These are phyloP conservation scores for Brachycybe producta DNA, from an alignment of 2,888 invertebrate genomes.

Conservation along the genomic window DNA sequence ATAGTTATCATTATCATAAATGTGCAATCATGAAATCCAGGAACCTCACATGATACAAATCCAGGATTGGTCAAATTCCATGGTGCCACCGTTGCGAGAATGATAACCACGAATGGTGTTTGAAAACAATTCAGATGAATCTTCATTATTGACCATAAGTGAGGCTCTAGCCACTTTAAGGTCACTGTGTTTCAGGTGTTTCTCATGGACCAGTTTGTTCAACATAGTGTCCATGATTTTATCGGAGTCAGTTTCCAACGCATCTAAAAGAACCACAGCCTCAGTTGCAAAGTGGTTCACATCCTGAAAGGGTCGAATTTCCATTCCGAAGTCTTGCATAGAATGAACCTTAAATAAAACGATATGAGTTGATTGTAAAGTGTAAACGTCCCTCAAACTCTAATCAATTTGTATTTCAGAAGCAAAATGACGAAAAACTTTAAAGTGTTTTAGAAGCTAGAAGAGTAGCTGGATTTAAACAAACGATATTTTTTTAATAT, in stretches of 20 bases:
- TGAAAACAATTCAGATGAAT: not conserved
- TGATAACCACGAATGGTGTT: not conserved
- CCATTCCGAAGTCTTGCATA: slow-evolving; percentile 46
- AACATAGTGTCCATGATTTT: slow-evolving; percentile 40
- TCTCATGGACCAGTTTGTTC: slow-evolving; percentile 28
- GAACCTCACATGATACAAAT: slow-evolving; percentile 6
- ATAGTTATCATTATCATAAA: not conserved
- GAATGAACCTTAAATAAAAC: too few relatives aligned
- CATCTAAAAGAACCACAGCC: slow-evolving; percentile 40
- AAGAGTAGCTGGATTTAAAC: too few relatives aligned
- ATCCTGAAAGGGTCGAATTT: slow-evolving; percentile 44
- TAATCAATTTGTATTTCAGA: too few relatives aligned
- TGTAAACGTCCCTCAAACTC: too few relatives aligned
- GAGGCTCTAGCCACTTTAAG: slow-evolving; percentile 1
- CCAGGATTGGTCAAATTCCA: slow-evolving; percentile 3
- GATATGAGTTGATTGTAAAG: too few relatives aligned
- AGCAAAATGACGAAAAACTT: too few relatives aligned
- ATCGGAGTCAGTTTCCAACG: slow-evolving; percentile 40
- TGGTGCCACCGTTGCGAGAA: not conserved
- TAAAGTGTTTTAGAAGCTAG: too few relatives aligned
- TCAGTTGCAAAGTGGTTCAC: slow-evolving; percentile 44
- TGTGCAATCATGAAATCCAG: not conserved
- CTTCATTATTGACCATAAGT: not conserved
- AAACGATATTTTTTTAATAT: too few relatives aligned
- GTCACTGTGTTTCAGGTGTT: slow-evolving; percentile 1